phyloP scores from a whole-genome alignment of 2,797 vertebrate genomes.

The Leptoclinus maculatus region DNA sequence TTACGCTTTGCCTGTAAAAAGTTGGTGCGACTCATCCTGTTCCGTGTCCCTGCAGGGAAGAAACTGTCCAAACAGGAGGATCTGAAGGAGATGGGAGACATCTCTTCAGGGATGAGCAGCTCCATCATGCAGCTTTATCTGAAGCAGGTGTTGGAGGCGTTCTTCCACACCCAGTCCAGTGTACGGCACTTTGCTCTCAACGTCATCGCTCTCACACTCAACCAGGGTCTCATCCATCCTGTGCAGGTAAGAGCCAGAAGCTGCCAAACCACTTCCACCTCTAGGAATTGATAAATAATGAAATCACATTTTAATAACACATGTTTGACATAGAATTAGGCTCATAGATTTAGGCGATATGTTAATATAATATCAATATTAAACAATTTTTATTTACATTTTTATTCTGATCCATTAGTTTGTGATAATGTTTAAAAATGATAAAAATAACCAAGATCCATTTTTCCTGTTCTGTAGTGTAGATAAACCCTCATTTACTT shows the following conservation, averaged over 20 bases:
- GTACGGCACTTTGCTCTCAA: slow-evolving; percentile 97
- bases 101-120: slow-evolving; percentile 99
- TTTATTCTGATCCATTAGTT: neutral
- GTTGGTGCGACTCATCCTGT: neutral
- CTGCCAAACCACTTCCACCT: no score
- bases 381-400: neutral
- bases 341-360: neutral
- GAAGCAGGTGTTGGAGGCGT: slow-evolving; percentile 97
- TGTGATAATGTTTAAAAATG: neutral
- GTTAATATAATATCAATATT: neutral
- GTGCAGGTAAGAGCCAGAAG: slow-evolving; percentile 71
- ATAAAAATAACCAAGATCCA: neutral
- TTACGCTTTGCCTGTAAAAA: neutral
- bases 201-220: slow-evolving; percentile 96
- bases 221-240: slow-evolving; percentile 98
- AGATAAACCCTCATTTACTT: neutral
- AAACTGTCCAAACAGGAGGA: slow-evolving; percentile 98
- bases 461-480: neutral
- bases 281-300: neutral
- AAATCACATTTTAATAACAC: neutral
- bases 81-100: slow-evolving; percentile 98
- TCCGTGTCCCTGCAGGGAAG: slow-evolving; percentile 86
- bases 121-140: slow-evolving; percentile 99
- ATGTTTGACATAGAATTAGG: neutral
- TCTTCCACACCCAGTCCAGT: slow-evolving; percentile 94